Conservation (phyloP, 2,888 invertebrate genomes). For the Phyllotreta striolata region DNA sequence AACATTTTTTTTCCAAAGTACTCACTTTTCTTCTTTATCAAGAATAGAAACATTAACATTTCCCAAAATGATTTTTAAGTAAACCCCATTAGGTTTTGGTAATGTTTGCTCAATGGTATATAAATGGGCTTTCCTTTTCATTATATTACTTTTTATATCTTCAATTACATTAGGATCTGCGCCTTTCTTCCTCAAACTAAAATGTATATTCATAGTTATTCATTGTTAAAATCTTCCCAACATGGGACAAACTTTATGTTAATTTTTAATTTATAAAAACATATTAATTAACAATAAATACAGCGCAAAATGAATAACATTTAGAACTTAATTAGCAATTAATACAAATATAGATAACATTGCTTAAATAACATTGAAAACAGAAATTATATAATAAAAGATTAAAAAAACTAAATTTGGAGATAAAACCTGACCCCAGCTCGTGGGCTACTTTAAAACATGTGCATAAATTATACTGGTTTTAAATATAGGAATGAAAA, state of each 20-base stretch:
- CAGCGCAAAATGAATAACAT: background rate
- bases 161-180: constrained; percentile 66
- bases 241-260: background rate
- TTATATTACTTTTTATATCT: constrained; percentile 78
- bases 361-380: too few species aligned
- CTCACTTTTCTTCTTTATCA: constrained; percentile 95
- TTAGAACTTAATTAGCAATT: too few species aligned
- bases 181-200: constrained; percentile 53
- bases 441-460: background rate
- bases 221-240: background rate
- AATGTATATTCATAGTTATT: background rate
- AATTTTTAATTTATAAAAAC: too few species aligned
- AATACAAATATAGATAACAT: too few species aligned
- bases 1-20: constrained; percentile 57
- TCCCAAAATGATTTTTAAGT: constrained; percentile 94
- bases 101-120: constrained; percentile 92
- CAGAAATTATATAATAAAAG: too few species aligned
- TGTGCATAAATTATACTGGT: background rate
- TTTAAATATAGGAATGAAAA: background rate
- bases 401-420: too few species aligned
- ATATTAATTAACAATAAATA: background rate
- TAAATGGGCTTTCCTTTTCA: constrained; percentile 84
- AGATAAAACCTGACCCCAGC: background rate
- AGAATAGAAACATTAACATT: constrained; percentile 97
- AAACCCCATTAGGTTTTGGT: constrained; percentile 91